Evolutionary conservation across 2,113 vertebrate species (phyloP).

Genomic region (Numida meleagris): DNA sequence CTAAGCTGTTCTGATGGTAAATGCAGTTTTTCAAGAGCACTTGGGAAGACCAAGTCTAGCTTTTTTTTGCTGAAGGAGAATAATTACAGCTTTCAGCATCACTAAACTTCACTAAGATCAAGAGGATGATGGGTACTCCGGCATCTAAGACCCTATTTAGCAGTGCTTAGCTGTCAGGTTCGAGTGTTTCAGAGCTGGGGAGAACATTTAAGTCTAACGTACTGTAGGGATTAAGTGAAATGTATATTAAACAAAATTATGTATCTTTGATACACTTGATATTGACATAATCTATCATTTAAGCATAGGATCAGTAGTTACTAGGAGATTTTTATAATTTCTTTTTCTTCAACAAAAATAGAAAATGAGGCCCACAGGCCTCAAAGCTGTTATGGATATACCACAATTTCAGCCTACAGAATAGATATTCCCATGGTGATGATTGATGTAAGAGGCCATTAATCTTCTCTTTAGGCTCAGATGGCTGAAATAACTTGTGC

Average conservation of each 20-base stretch:
- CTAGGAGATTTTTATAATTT: not conserved
- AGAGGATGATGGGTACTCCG: not conserved
- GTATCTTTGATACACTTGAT: not conserved
- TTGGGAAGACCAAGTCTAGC: not conserved
- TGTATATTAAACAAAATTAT: not conserved
- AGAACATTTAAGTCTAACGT: not conserved
- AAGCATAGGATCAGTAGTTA: not conserved
- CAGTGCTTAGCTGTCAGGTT: not conserved
- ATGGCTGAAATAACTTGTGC: not conserved
- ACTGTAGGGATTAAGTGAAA: not conserved
- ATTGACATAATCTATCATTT: not conserved
- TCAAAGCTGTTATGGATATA: not conserved
- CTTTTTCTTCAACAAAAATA: not conserved
- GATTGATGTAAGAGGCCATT: not conserved
- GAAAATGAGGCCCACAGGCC: not conserved
- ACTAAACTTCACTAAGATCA: not conserved
- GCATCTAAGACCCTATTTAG: not conserved
- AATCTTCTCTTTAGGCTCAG: not conserved
- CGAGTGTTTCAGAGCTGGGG: not conserved
- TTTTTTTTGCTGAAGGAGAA: not conserved
- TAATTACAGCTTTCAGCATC: not conserved
- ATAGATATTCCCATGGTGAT: not conserved
- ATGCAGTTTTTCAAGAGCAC: accelerated
- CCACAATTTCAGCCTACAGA: not conserved
- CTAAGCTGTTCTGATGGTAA: not conserved